A percentile compares a stretch with the other conserved stretches of the same genome.
These are phyloP conservation scores for Lucilia cuprina DNA, from an alignment of 1,140 invertebrate genomes.

Conservation along the genomic window DNA sequence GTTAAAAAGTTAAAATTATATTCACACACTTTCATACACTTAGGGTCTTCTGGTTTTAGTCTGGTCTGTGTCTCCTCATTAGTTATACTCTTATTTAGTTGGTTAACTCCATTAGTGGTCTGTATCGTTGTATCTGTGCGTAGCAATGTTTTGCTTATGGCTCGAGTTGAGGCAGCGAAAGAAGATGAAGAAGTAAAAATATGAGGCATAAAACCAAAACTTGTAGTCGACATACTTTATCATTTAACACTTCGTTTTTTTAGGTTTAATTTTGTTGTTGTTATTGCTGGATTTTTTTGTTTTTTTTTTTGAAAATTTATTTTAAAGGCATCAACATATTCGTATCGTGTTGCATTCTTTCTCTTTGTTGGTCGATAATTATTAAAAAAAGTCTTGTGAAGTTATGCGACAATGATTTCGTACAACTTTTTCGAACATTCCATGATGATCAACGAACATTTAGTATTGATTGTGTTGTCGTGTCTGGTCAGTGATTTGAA, in stretches of 20 bases:
- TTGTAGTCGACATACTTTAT: constrained; percentile 26
- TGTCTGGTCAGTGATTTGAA: too few relatives aligned
- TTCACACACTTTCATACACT: background rate
- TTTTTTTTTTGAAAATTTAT: background rate
- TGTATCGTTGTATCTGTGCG: background rate
- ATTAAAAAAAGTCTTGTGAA: constrained; percentile 33
- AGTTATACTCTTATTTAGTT: constrained; percentile 11
- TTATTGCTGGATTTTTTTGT: background rate
- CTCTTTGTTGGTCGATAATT: constrained; percentile 27
- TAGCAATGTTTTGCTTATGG: too few relatives aligned
- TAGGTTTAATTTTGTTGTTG: background rate
- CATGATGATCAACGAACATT: constrained; percentile 20
- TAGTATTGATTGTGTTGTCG: background rate
- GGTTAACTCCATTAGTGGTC: background rate
- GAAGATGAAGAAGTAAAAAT: background rate
- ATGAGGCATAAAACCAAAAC: background rate
- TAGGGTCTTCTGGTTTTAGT: background rate
- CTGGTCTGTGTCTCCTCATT: background rate
- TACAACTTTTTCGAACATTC: constrained; percentile 27
- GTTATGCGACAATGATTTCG: constrained; percentile 33
- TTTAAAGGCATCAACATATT: background rate
- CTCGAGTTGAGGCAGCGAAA: too few relatives aligned
- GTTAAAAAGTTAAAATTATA: background rate
- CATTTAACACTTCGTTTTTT: constrained; percentile 20
- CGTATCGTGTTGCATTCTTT: constrained; percentile 30